phyloP scores from a whole-genome alignment of 1,140 invertebrate species.

The Drosophila orosa region DNA sequence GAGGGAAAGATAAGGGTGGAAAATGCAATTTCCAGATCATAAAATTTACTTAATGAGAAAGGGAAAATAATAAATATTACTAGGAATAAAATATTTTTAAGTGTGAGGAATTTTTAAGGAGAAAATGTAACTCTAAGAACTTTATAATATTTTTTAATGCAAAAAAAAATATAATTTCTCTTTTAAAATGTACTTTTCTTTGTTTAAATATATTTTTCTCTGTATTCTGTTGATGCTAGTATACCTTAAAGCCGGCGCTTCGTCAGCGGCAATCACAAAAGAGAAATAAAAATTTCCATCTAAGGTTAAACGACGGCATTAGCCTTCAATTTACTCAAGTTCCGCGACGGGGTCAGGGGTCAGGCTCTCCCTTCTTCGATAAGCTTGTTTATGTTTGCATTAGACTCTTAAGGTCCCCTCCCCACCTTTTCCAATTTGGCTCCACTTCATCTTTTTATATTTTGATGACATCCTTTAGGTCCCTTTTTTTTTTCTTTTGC shows the following conservation, averaged over 20 bases:
- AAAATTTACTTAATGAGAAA: background rate
- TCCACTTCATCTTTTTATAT: conserved; percentile 35
- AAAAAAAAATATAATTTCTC: too few relatives aligned
- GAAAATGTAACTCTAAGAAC: accelerated
- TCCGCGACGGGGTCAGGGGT: conserved; percentile 13
- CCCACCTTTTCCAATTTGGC: background rate
- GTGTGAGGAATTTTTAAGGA: background rate
- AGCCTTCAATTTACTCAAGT: conserved; percentile 66
- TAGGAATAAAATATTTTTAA: background rate
- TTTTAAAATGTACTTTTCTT: background rate
- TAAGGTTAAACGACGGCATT: conserved; percentile 64
- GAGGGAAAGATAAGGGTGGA: background rate
- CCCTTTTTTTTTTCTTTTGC: conserved; percentile 17
- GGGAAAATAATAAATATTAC: background rate
- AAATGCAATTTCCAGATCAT: background rate
- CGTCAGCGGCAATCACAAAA: conserved; percentile 57
- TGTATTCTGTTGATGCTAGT: conserved; percentile 3
- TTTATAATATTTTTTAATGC: background rate
- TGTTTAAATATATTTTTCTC: background rate
- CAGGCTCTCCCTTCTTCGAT: conserved; percentile 37
- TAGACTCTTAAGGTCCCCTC: conserved; percentile 28
- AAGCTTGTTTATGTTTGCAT: conserved; percentile 79
- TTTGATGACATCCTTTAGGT: conserved; percentile 55
- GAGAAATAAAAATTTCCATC: conserved; percentile 48
- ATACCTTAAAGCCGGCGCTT: conserved; percentile 44